Conservation (phyloP, 2,888 invertebrate genomes). For the Pantelozetes paolii region DNA sequence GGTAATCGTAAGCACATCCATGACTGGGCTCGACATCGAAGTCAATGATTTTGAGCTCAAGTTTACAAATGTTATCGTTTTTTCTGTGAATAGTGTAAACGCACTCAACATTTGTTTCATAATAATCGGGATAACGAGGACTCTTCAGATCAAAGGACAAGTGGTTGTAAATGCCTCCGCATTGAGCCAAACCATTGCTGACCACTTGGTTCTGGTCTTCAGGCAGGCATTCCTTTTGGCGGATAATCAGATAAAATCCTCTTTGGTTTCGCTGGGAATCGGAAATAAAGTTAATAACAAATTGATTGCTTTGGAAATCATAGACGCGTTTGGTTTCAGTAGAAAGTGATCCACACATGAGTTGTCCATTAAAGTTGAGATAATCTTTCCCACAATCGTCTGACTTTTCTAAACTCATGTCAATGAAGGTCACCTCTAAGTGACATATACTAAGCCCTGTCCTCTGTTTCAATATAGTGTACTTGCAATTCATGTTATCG, state of each 20-base stretch:
- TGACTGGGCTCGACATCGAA: constrained; percentile 49
- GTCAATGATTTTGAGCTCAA: constrained; percentile 48
- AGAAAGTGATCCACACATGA: constrained; percentile 47
- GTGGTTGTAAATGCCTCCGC: constrained; percentile 10
- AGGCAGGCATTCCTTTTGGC: constrained; percentile 42
- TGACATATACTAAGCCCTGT: constrained; percentile 45
- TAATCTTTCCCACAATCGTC: constrained; percentile 48
- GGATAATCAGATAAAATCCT: constrained; percentile 40
- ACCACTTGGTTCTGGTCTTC: not conserved
- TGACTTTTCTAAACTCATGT: constrained; percentile 47
- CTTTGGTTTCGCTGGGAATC: constrained; percentile 38
- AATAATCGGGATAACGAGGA: constrained; percentile 47
- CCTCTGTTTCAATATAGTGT: constrained; percentile 43
- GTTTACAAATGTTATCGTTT: constrained; percentile 46
- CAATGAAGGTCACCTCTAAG: constrained; percentile 46
- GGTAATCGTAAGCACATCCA: constrained; percentile 48
- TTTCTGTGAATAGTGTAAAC: constrained; percentile 45
- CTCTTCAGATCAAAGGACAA: constrained; percentile 46
- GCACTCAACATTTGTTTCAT: constrained; percentile 47
- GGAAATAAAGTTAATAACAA: constrained; percentile 44
- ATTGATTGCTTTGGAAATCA: constrained; percentile 44
- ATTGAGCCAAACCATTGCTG: constrained; percentile 22
- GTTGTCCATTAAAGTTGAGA: constrained; percentile 47
- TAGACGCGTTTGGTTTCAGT: constrained; percentile 42
- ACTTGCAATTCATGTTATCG: constrained; percentile 46